Conservation (phyloP, 2,113 vertebrate genomes). For the Upupa epops region DNA sequence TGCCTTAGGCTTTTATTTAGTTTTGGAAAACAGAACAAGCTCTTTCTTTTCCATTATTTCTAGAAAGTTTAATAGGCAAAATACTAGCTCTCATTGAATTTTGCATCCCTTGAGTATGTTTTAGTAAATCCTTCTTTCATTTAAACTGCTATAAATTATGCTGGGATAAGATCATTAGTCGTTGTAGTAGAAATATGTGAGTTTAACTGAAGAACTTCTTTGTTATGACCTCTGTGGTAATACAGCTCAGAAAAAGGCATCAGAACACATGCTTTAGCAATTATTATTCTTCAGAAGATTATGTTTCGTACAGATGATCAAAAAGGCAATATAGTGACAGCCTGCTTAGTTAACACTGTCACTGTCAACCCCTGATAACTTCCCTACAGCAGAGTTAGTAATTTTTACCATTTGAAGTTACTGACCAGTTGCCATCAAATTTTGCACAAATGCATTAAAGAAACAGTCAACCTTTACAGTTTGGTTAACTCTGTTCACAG, state of each 20-base stretch:
- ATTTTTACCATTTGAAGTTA: neutral
- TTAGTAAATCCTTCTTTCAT: neutral
- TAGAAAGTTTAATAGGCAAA: conserved; percentile 6
- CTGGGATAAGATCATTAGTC: neutral
- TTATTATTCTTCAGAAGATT: neutral
- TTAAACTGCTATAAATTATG: neutral
- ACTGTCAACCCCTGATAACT: neutral
- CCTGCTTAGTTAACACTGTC: neutral
- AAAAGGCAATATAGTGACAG: neutral
- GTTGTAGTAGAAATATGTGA: neutral
- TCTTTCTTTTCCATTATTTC: conserved; percentile 36
- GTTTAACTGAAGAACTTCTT: conserved; percentile 7
- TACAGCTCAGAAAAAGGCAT: neutral
- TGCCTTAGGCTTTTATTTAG: conserved; percentile 11
- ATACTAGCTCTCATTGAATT: conserved; percentile 5
- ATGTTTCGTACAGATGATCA: neutral
- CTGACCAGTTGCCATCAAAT: neutral
- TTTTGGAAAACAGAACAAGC: conserved; percentile 11
- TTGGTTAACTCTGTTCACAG: neutral
- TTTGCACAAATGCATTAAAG: neutral
- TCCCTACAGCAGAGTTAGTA: neutral
- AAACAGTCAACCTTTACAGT: neutral
- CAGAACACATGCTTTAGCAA: neutral
- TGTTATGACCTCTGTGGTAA: neutral
- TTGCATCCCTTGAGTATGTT: neutral